A percentile compares a stretch with the other conserved stretches of the same genome.
Conservation (phyloP, 1,140 invertebrate species). For the Battus philenor region DNA sequence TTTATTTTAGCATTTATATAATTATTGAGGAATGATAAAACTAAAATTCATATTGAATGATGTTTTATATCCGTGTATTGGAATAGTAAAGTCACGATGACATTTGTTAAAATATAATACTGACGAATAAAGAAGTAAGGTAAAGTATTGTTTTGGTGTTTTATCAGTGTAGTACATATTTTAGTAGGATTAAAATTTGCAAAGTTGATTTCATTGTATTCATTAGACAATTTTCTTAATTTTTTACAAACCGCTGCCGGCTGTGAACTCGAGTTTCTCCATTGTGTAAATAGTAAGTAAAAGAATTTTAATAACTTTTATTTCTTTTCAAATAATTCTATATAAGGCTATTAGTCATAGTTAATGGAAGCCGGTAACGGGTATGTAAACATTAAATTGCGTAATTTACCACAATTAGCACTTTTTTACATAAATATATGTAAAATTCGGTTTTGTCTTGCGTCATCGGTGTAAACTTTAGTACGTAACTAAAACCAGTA, state of each 20-base stretch:
- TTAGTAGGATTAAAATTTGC: conserved; percentile 11
- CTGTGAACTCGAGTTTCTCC: not conserved
- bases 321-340: too few relatives aligned
- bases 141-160: too few relatives aligned
- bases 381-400: conserved; percentile 19
- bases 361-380: not conserved
- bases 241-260: not conserved
- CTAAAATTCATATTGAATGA: too few relatives aligned
- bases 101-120: not conserved
- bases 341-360: too few relatives aligned
- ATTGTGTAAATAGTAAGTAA: conserved; percentile 5
- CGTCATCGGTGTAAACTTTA: conserved; percentile 2
- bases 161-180: too few relatives aligned
- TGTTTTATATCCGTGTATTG: too few relatives aligned
- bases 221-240: conserved; percentile 20
- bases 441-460: too few relatives aligned
- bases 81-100: not conserved
- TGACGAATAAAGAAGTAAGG: too few relatives aligned
- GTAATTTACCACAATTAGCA: conserved; percentile 19
- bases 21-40: too few relatives aligned
- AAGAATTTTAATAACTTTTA: conserved; percentile 13
- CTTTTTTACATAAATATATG: too few relatives aligned
- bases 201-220: conserved; percentile 16
- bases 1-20: too few relatives aligned
- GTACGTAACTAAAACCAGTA: too few relatives aligned